Percentiles rank a stretch among this genome's conserved stretches.
These are phyloP conservation scores for Vesta saturnalis DNA, from an alignment of 2,888 invertebrate genomes.

Conservation along the genomic window DNA sequence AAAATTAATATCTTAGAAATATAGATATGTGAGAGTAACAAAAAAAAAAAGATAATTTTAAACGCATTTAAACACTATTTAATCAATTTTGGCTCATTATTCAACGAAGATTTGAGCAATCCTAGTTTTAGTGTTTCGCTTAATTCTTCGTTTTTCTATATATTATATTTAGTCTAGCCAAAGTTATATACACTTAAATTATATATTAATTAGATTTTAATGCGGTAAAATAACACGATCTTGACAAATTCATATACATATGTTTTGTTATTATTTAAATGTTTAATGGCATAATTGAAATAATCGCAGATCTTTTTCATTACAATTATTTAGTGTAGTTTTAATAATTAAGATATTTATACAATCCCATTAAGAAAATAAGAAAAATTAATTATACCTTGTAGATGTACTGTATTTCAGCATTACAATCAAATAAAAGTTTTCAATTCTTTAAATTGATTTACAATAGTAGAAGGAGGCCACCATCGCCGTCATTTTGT, in stretches of 20 bases:
- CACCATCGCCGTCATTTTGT: too few species aligned
- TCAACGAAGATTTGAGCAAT: slow-evolving; percentile 13
- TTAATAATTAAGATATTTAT: slow-evolving; percentile 29
- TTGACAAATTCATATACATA: slow-evolving; percentile 19
- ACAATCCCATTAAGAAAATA: slow-evolving; percentile 21
- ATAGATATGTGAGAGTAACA: too few species aligned
- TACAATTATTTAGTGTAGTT: slow-evolving; percentile 18
- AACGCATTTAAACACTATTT: slow-evolving; percentile 10
- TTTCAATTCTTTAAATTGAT: slow-evolving; percentile 10
- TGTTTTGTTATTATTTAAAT: not conserved
- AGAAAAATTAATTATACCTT: slow-evolving; percentile 18
- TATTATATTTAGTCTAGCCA: slow-evolving; percentile 19
- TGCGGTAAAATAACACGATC: slow-evolving; percentile 24
- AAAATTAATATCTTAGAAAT: not conserved
- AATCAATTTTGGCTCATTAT: not conserved
- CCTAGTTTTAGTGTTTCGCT: slow-evolving; percentile 9
- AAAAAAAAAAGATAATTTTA: not conserved
- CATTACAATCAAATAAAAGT: slow-evolving; percentile 32
- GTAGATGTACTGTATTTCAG: slow-evolving; percentile 31
- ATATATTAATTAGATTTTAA: slow-evolving; percentile 10
- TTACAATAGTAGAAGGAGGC: too few species aligned
- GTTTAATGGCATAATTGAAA: not conserved
- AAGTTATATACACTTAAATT: slow-evolving; percentile 7
- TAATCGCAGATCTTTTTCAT: not conserved
- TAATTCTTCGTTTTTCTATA: slow-evolving; percentile 3